Conservation (phyloP, 2,888 invertebrate genomes). For the Watsonalla binaria region DNA sequence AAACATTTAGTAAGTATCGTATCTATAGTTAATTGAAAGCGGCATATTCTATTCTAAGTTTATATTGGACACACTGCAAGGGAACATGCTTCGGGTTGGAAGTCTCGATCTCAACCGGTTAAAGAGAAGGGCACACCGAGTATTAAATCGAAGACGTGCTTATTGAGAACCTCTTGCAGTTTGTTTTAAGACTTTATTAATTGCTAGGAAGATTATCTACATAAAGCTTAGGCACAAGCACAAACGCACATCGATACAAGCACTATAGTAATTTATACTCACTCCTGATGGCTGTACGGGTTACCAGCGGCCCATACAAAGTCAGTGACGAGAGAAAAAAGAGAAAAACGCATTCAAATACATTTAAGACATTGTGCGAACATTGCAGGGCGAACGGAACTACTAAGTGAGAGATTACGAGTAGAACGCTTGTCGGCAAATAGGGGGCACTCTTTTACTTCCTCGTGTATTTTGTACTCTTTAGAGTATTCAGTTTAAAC, state of each 20-base stretch:
- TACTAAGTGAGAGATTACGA: conserved; percentile 79
- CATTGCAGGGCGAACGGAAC: conserved; percentile 80
- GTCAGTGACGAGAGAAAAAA: conserved; percentile 82
- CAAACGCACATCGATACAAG: conserved; percentile 73
- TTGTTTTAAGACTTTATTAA: conserved; percentile 53
- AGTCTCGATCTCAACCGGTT: conserved; percentile 29
- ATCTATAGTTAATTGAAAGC: conserved; percentile 61
- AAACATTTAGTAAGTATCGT: conserved; percentile 66
- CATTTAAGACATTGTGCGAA: conserved; percentile 79
- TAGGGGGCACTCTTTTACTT: conserved; percentile 65
- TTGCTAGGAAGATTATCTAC: conserved; percentile 70
- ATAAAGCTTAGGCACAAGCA: conserved; percentile 75
- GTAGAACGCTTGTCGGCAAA: conserved; percentile 74
- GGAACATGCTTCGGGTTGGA: conserved; percentile 65
- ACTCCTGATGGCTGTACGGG: conserved; percentile 83
- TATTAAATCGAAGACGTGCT: conserved; percentile 58
- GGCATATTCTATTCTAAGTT: conserved; percentile 60
- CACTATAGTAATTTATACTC: conserved; percentile 83
- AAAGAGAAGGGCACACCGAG: conserved; percentile 52
- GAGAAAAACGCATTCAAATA: conserved; percentile 80
- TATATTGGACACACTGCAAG: conserved; percentile 70
- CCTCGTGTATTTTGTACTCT: conserved; percentile 71
- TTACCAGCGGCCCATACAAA: conserved; percentile 85
- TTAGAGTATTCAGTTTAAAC: conserved; percentile 68
- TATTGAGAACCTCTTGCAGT: conserved; percentile 67